A percentile compares a stretch with the other conserved stretches of the same genome.
Evolutionary conservation across 2,888 invertebrate genomes (phyloP).

Genomic region (Nemotelus pantherinus): DNA sequence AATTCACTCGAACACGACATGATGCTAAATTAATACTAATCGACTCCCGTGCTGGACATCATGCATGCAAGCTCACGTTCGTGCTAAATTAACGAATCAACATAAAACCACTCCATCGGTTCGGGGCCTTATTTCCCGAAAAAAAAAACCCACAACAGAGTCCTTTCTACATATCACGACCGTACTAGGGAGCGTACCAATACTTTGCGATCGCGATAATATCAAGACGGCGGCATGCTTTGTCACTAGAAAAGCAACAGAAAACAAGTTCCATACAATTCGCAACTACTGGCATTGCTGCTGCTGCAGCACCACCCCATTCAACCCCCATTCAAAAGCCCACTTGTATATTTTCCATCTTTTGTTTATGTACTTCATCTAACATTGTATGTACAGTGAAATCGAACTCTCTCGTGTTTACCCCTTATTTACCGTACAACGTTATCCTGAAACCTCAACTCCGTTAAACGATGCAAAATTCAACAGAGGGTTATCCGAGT

Average conservation of each 20-base stretch:
- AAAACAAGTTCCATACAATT: slow-evolving; percentile 1
- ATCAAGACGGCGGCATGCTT: slow-evolving; percentile 30
- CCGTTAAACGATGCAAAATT: neutral
- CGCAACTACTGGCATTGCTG: no score
- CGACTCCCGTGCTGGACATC: neutral
- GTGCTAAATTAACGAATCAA: no score
- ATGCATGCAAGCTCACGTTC: no score
- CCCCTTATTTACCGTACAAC: neutral
- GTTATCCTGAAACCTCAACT: neutral
- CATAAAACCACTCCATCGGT: no score
- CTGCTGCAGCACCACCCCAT: neutral
- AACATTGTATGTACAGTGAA: neutral
- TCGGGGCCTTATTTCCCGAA: no score
- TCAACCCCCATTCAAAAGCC: neutral
- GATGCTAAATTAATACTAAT: neutral
- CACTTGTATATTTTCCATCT: neutral
- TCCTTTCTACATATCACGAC: no score
- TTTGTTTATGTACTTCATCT: neutral
- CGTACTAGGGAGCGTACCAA: no score
- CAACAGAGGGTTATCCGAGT: neutral
- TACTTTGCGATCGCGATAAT: neutral
- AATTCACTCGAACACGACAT: slow-evolving; percentile 13
- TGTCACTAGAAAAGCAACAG: slow-evolving; percentile 15
- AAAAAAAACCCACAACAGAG: no score
- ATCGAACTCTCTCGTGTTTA: neutral